Evolutionary conservation across 2,888 invertebrate genomes (phyloP).

Genomic region (Monochamus alternatus): DNA sequence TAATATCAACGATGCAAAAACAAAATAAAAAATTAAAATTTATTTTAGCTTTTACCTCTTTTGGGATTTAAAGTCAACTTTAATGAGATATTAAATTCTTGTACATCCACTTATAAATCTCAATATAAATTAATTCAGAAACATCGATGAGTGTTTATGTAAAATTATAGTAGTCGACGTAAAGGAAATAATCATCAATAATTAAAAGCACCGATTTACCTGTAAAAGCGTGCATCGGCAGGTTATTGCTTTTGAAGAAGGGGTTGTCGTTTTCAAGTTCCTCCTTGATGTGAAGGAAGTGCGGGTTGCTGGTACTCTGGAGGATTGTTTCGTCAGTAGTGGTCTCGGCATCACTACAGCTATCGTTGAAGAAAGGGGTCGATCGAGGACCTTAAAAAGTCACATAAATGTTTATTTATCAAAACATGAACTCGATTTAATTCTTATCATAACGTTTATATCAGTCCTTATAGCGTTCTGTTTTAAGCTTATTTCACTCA

Average conservation of each 20-base stretch:
- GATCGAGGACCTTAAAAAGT: constrained; percentile 68
- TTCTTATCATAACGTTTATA: too few species aligned
- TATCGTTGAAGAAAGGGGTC: constrained; percentile 71
- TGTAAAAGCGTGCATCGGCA: constrained; percentile 61
- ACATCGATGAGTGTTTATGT: constrained; percentile 8
- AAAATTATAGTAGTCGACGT: constrained; percentile 16
- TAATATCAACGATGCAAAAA: too few species aligned
- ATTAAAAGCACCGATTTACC: constrained; percentile 51
- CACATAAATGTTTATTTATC: too few species aligned
- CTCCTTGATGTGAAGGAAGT: constrained; percentile 70
- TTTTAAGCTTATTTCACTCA: too few species aligned
- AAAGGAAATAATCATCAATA: not conserved
- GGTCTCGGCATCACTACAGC: constrained; percentile 71
- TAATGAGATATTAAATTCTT: not conserved
- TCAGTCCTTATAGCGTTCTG: too few species aligned
- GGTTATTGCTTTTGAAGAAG: constrained; percentile 60
- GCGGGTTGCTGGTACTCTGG: constrained; percentile 60
- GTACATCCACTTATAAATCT: not conserved
- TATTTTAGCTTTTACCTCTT: too few species aligned
- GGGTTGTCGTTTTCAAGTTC: constrained; percentile 68
- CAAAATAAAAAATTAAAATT: too few species aligned
- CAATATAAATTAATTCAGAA: not conserved
- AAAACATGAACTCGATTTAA: too few species aligned
- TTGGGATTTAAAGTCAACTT: too few species aligned
- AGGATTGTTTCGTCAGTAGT: constrained; percentile 65